Conservation (phyloP, 2,888 invertebrate species). For the Arge pagana region DNA sequence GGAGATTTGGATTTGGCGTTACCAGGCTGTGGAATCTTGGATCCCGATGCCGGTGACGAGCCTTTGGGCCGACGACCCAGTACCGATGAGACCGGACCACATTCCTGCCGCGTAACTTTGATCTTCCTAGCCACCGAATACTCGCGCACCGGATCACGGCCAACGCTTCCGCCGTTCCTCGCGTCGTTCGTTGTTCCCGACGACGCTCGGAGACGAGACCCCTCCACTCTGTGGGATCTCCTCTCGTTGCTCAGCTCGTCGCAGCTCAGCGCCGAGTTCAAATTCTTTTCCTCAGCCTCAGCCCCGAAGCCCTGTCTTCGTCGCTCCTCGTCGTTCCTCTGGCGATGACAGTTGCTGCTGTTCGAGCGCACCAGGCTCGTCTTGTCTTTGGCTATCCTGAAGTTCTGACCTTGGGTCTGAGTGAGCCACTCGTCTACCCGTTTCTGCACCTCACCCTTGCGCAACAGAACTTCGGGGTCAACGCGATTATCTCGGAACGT, state of each 20-base stretch:
- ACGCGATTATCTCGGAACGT: background rate
- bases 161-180: slow-evolving; percentile 38
- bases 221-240: slow-evolving; percentile 25
- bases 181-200: slow-evolving; percentile 34
- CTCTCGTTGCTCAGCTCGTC: slow-evolving; percentile 44
- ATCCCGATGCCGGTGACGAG: slow-evolving; percentile 30
- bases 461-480: slow-evolving; percentile 39
- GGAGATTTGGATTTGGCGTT: slow-evolving; percentile 13
- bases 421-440: slow-evolving; percentile 50
- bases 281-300: slow-evolving; percentile 37
- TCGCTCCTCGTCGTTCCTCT: no score
- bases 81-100: no score
- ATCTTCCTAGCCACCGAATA: slow-evolving; percentile 36
- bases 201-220: no score
- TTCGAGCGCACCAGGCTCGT: slow-evolving; percentile 41
- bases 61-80: slow-evolving; percentile 33
- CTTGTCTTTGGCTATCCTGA: slow-evolving; percentile 27
- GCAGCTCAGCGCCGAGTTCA: slow-evolving; percentile 47
- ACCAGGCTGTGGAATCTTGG: slow-evolving; percentile 43
- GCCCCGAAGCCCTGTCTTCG: slow-evolving; percentile 39
- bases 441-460: slow-evolving; percentile 50
- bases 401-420: slow-evolving; percentile 46
- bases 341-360: slow-evolving; percentile 38
- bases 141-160: slow-evolving; percentile 43
- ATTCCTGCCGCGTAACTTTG: slow-evolving; percentile 36